A percentile compares a stretch with the other conserved stretches of the same genome.
These are phyloP conservation scores for Aphaenogaster floridana DNA, from an alignment of 1,140 invertebrate genomes.

Conservation along the genomic window DNA sequence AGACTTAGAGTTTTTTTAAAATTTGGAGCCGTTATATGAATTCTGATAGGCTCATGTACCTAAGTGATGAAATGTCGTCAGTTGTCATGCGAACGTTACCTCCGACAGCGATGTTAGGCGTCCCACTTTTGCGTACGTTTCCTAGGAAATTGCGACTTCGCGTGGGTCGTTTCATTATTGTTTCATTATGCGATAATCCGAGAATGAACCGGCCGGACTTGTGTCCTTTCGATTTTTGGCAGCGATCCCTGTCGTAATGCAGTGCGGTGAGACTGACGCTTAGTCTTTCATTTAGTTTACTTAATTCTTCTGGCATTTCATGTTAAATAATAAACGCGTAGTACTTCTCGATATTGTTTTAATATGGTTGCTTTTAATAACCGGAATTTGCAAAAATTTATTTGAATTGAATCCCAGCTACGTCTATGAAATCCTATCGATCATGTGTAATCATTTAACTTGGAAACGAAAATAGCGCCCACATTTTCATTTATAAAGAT, in stretches of 20 bases:
- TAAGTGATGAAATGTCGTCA: background rate
- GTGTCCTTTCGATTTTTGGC: constrained; percentile 11
- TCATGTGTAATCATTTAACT: background rate
- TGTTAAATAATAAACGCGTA: background rate
- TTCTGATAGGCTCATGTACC: background rate
- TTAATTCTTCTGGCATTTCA: background rate
- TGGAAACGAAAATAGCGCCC: background rate
- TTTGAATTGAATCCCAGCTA: background rate
- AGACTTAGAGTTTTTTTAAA: background rate
- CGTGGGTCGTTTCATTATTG: constrained; percentile 43
- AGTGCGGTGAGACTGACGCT: background rate
- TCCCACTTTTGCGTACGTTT: constrained; percentile 30
- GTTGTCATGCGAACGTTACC: background rate
- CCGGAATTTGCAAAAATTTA: background rate
- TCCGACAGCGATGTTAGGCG: background rate
- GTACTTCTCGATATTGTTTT: background rate
- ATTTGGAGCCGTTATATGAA: background rate
- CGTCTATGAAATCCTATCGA: background rate
- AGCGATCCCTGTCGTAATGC: background rate
- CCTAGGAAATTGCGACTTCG: constrained; percentile 18
- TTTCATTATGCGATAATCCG: constrained; percentile 49
- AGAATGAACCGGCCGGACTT: background rate
- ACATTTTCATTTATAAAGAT: background rate
- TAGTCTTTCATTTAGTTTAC: background rate
- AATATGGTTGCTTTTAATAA: background rate